phyloP scores from a whole-genome alignment of 23 tunicate genomes.

The Aplidium turbinatum region DNA sequence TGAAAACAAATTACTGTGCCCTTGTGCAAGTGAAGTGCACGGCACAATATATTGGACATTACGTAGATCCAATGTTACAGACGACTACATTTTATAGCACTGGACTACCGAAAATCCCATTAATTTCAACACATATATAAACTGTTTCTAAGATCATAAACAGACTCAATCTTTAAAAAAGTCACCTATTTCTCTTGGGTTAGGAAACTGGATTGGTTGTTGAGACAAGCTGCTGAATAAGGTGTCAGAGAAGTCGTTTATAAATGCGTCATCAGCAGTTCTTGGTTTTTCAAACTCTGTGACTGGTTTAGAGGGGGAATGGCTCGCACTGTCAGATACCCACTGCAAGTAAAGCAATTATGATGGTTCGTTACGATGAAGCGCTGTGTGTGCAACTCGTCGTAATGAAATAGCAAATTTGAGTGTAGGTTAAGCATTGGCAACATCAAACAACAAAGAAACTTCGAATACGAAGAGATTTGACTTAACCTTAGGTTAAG shows the following conservation, averaged over 20 bases:
- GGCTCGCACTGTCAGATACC: slow-evolving; percentile 2
- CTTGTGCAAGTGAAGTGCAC: not conserved
- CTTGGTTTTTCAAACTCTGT: slow-evolving; percentile 7
- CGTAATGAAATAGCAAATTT: too few species aligned
- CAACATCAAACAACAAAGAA: too few species aligned
- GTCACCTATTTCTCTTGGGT: slow-evolving; percentile 88
- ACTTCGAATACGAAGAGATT: too few species aligned
- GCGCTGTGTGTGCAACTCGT: too few species aligned
- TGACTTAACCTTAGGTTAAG: too few species aligned
- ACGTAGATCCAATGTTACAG: not conserved
- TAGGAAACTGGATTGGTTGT: slow-evolving; percentile 90
- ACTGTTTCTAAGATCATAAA: too few species aligned
- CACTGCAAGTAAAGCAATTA: slow-evolving; percentile 15
- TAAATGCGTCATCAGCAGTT: slow-evolving; percentile 32
- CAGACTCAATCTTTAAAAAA: not conserved
- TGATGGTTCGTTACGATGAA: not conserved
- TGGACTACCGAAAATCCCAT: too few species aligned
- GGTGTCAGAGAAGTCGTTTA: slow-evolving; percentile 63
- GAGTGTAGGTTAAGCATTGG: too few species aligned
- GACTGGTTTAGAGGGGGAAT: slow-evolving; percentile 24
- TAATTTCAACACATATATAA: too few species aligned
- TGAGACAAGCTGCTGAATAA: slow-evolving; percentile 68
- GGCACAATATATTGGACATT: not conserved
- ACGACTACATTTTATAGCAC: too few species aligned
- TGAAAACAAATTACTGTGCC: too few species aligned